Percentiles rank a stretch among this genome's conserved stretches.
Evolutionary conservation across 2,797 vertebrate genomes (phyloP).

Genomic region (Scolopax rusticola): DNA sequence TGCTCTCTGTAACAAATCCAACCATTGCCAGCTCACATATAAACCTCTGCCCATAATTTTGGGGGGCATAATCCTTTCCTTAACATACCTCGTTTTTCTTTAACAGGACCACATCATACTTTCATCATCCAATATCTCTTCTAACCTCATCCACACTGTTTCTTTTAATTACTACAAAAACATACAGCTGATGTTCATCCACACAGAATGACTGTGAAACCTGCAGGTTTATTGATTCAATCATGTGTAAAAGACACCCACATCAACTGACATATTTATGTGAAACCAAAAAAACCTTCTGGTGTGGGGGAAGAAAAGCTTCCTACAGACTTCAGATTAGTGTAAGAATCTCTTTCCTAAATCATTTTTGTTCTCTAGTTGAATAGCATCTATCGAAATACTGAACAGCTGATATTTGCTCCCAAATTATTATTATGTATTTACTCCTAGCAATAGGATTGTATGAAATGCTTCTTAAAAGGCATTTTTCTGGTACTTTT

Average conservation of each 20-base stretch:
- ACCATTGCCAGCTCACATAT: background rate
- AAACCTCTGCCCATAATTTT: background rate
- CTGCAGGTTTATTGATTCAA: background rate
- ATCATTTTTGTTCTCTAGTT: background rate
- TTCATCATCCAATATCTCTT: background rate
- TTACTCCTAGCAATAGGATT: background rate
- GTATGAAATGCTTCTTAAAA: conserved; percentile 13
- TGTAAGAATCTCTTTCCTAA: background rate
- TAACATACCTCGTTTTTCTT: background rate
- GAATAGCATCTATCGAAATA: background rate
- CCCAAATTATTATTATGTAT: background rate
- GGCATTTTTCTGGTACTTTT: conserved; percentile 3
- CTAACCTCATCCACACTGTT: background rate
- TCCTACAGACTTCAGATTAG: background rate
- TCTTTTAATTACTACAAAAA: background rate
- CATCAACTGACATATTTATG: background rate
- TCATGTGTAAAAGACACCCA: background rate
- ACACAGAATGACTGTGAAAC: background rate
- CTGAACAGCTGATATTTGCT: background rate
- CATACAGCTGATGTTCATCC: background rate
- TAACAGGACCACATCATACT: background rate
- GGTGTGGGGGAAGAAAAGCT: background rate
- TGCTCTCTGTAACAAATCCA: background rate
- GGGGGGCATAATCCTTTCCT: background rate
- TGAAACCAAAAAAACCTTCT: background rate